Conservation (phyloP, 2,113 vertebrate species). For the Seriola aureovittata region DNA sequence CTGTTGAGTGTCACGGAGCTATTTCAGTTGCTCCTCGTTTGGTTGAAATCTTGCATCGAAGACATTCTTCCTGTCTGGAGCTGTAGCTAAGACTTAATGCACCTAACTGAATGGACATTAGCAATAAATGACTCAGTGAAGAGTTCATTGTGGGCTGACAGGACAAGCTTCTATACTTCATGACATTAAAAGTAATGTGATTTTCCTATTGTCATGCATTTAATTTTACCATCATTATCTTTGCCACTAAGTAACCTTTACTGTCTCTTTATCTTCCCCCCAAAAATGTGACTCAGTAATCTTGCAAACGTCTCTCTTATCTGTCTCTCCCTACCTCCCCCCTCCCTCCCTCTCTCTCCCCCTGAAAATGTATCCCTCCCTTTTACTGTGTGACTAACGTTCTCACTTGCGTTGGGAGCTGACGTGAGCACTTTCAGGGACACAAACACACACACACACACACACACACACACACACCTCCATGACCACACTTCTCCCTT, state of each 20-base stretch:
- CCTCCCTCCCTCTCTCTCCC: not conserved
- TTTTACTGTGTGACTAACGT: constrained; percentile 51
- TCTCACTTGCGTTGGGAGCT: constrained; percentile 49
- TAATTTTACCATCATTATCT: not conserved
- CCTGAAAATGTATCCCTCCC: constrained; percentile 9
- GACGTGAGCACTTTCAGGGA: constrained; percentile 43
- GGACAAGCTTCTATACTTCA: not conserved
- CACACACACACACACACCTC: constrained; percentile 3
- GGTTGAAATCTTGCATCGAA: not conserved
- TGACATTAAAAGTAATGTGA: not conserved
- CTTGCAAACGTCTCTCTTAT: constrained; percentile 8
- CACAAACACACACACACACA: constrained; percentile 21
- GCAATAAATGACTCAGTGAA: constrained; percentile 6
- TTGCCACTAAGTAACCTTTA: not conserved
- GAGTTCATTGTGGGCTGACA: constrained; percentile 6
- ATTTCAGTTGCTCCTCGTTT: not conserved
- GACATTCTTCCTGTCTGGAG: not conserved
- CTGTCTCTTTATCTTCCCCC: constrained; percentile 10
- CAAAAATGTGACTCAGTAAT: constrained; percentile 15
- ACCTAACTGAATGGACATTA: constrained; percentile 3
- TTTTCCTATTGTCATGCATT: constrained; percentile 4
- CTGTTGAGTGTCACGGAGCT: not conserved
- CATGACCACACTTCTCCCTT: constrained; percentile 50
- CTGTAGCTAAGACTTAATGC: not conserved
- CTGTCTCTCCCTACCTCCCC: not conserved